A percentile compares a stretch with the other conserved stretches of the same genome.
phyloP scores from a whole-genome alignment of 1,140 invertebrate genomes.

The Cyrtorhinus lividipennis region DNA sequence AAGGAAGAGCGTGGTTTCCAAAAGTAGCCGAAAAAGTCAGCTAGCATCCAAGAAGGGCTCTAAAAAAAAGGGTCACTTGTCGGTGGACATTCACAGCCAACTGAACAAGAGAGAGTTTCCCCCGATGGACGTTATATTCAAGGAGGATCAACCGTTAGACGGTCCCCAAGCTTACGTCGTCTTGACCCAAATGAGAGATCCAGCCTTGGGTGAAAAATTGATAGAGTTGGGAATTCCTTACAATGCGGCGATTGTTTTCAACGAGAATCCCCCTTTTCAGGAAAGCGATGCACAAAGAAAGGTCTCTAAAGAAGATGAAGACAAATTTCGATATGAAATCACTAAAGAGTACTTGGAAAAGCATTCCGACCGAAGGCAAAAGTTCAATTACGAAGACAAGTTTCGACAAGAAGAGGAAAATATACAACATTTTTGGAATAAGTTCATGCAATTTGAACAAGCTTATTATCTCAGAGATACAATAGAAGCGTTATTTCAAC shows the following conservation, averaged over 20 bases:
- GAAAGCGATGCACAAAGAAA: background rate
- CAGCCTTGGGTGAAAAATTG: background rate
- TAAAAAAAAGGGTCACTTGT: background rate
- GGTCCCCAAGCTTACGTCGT: constrained; percentile 10
- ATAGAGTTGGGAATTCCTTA: background rate
- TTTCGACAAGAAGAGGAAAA: background rate
- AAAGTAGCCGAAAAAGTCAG: background rate
- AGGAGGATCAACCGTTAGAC: background rate
- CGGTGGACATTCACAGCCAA: background rate
- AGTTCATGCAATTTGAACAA: background rate
- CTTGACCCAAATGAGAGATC: constrained; percentile 12
- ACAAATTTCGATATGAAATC: background rate
- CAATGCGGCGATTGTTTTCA: background rate
- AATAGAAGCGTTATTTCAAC: background rate
- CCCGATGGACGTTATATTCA: background rate
- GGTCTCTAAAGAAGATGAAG: background rate
- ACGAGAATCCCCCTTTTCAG: background rate
- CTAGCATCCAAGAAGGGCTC: background rate
- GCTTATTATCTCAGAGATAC: background rate
- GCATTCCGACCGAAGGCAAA: background rate
- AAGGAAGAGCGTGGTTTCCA: background rate
- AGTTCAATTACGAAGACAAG: background rate
- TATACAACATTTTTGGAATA: constrained; percentile 1
- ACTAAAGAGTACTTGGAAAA: background rate
- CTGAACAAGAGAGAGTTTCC: constrained; percentile 5